These are phyloP conservation scores for Adelges cooleyi DNA, from an alignment of 1,140 invertebrate genomes.

Conservation along the genomic window DNA sequence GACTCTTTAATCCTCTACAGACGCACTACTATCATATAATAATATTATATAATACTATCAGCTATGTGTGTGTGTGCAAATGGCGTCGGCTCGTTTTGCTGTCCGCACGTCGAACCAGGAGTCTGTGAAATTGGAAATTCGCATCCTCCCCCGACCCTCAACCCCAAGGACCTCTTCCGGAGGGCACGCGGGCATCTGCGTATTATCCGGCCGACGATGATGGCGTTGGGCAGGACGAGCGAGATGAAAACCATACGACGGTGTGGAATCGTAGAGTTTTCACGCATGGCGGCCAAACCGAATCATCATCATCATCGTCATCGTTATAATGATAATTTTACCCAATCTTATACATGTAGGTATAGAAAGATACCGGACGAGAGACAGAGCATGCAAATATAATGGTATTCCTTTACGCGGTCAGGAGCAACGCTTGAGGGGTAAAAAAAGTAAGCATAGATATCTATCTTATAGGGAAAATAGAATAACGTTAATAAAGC, in stretches of 20 bases:
- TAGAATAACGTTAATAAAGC: too few relatives aligned
- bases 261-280: slow-evolving; percentile 13
- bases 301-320: background rate
- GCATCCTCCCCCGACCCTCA: background rate
- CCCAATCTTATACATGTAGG: too few relatives aligned
- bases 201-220: background rate
- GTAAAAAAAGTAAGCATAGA: too few relatives aligned
- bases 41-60: too few relatives aligned
- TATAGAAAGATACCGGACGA: too few relatives aligned
- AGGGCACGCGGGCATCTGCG: background rate
- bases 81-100: background rate
- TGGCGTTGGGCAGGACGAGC: background rate
- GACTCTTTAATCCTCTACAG: too few relatives aligned
- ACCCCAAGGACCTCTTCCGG: background rate
- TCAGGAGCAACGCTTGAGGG: too few relatives aligned
- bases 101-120: slow-evolving; percentile 3
- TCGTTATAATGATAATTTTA: too few relatives aligned
- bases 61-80: background rate
- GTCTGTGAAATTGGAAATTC: slow-evolving; percentile 25
- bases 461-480: too few relatives aligned
- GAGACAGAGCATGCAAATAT: background rate
- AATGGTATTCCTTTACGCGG: slow-evolving; percentile 15
- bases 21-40: too few relatives aligned
- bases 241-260: slow-evolving; percentile 21
- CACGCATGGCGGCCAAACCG: slow-evolving; percentile 8